Evolutionary conservation across 2,113 vertebrate genomes (phyloP).

Genomic region (Bos javanicus): DNA sequence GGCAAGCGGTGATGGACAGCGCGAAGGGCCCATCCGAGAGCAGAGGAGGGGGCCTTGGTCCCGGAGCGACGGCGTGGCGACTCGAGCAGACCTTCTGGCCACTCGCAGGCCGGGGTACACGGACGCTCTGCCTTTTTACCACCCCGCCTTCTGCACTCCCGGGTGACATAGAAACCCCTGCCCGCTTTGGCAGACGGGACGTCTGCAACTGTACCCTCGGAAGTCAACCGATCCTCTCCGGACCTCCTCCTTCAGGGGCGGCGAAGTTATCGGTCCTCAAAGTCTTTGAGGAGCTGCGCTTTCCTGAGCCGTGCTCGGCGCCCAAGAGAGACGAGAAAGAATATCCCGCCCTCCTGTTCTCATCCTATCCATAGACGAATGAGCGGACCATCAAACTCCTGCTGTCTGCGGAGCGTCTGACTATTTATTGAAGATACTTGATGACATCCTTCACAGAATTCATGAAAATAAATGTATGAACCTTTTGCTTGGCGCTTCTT

Average conservation of each 20-base stretch:
- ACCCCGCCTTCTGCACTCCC: neutral
- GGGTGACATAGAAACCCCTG: neutral
- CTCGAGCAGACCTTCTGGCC: neutral
- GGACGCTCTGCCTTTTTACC: neutral
- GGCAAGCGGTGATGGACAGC: rapidly evolving
- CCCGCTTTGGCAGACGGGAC: neutral
- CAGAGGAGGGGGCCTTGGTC: neutral
- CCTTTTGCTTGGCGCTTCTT: neutral
- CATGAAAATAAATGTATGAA: neutral
- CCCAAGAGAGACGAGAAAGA: neutral
- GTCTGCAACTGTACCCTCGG: neutral
- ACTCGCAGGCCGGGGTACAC: neutral
- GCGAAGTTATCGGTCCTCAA: neutral
- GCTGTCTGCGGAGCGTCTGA: neutral
- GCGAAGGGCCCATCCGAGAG: neutral
- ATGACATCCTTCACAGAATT: neutral
- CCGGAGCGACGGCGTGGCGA: neutral
- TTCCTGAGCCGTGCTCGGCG: rapidly evolving
- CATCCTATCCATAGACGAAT: neutral
- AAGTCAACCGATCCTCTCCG: neutral
- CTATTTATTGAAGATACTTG: neutral
- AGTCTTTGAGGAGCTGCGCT: neutral
- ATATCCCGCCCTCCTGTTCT: neutral
- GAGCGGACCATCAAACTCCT: neutral
- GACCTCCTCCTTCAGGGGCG: neutral